Evolutionary conservation across 2,113 vertebrate species (phyloP).

Genomic region (Dipodomys merriami): DNA sequence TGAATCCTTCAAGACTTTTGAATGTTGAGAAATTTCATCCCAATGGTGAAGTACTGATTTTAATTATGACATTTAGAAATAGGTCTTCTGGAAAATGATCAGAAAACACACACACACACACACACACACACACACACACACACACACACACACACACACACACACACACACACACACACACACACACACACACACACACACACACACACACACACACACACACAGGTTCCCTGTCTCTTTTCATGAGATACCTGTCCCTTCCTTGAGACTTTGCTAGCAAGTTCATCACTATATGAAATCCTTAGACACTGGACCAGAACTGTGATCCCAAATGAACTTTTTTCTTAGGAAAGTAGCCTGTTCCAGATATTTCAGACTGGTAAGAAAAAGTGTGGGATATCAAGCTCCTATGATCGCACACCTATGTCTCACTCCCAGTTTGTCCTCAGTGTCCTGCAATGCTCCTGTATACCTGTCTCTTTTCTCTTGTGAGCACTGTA

Average conservation of each 20-base stretch:
- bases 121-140: no score
- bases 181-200: no score
- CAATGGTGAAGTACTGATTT: neutral
- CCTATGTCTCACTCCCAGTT: accelerated
- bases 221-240: neutral
- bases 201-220: no score
- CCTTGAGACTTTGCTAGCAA: neutral
- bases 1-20: accelerated
- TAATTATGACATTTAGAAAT: neutral
- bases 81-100: no score
- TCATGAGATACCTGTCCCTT: accelerated
- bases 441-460: accelerated
- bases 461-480: neutral
- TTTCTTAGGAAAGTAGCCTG: neutral
- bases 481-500: neutral
- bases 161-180: no score
- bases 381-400: neutral
- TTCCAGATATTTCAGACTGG: neutral
- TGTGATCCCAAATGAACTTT: neutral
- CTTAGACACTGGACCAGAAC: neutral
- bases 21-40: no score
- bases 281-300: no score
- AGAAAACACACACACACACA: neutral
- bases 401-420: neutral
- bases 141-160: neutral